A percentile compares a stretch with the other conserved stretches of the same genome.
Conservation (phyloP, 2,113 vertebrate genomes). For the Cricetomys ansorgei region DNA sequence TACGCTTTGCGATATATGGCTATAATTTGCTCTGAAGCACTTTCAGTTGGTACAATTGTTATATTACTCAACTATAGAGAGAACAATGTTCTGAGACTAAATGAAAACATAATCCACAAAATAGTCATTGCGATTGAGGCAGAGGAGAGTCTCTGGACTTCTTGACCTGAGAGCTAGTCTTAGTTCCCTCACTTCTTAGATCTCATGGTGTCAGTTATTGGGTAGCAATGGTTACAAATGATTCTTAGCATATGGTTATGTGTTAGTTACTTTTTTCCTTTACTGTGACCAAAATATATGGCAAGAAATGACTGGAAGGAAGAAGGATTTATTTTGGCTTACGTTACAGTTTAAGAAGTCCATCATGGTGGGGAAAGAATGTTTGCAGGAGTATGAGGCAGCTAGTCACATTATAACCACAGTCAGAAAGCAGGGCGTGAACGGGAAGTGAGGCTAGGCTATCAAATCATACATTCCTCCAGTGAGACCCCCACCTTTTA, state of each 20-base stretch:
- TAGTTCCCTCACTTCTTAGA: neutral
- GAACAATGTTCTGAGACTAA: conserved; percentile 13
- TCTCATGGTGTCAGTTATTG: neutral
- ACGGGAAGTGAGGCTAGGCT: neutral
- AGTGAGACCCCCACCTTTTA: neutral
- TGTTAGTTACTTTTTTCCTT: neutral
- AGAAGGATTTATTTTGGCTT: neutral
- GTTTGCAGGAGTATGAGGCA: neutral
- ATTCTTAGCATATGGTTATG: neutral
- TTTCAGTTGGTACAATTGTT: conserved; percentile 4
- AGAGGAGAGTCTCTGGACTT: neutral
- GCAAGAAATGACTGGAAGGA: neutral
- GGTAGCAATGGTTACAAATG: neutral
- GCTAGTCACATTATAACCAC: neutral
- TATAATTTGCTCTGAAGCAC: conserved; percentile 69
- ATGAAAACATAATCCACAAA: neutral
- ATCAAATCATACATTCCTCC: neutral
- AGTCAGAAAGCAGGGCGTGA: neutral
- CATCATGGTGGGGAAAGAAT: too few species aligned
- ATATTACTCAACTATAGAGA: conserved; percentile 18
- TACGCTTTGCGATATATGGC: conserved; percentile 77
- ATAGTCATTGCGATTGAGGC: conserved; percentile 3
- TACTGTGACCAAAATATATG: neutral
- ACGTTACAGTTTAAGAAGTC: neutral
- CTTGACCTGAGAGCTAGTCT: neutral